phyloP scores from a whole-genome alignment of 2,113 vertebrate genomes.

The Cinclus mexicanus region DNA sequence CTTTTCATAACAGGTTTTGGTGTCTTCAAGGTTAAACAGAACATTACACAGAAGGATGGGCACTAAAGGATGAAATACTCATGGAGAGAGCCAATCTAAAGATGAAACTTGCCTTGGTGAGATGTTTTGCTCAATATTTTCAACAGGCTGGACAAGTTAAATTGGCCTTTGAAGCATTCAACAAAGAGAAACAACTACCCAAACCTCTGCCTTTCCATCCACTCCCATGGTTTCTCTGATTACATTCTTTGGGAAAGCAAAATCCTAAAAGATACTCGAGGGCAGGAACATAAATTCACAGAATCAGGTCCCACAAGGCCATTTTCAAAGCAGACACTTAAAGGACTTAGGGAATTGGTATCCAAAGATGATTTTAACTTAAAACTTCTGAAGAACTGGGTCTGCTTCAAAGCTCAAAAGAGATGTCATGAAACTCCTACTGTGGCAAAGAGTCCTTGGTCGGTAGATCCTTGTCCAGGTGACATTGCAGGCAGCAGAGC shows the following conservation, averaged over 20 bases:
- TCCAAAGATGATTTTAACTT: background rate
- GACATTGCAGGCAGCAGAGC: background rate
- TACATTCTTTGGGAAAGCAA: background rate
- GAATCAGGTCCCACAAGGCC: constrained; percentile 25
- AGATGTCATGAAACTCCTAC: constrained; percentile 64
- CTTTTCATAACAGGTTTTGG: background rate
- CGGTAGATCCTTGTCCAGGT: constrained; percentile 8
- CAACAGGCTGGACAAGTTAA: background rate
- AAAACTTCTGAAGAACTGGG: constrained; percentile 7
- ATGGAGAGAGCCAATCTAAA: background rate
- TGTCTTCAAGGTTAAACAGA: background rate
- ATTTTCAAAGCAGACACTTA: background rate
- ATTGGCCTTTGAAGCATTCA: background rate
- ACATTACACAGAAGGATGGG: background rate
- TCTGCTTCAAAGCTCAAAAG: constrained; percentile 35
- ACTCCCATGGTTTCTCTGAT: background rate
- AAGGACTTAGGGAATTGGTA: background rate
- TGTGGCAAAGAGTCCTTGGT: constrained; percentile 54
- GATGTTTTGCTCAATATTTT: background rate
- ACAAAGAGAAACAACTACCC: background rate
- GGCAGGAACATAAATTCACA: background rate
- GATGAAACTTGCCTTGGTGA: background rate
- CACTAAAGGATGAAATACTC: background rate
- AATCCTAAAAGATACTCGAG: background rate
- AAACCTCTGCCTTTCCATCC: background rate